A percentile compares a stretch with the other conserved stretches of the same genome.
Evolutionary conservation across 1,140 invertebrate species (phyloP).

Genomic region (Meloidogyne hapla): DNA sequence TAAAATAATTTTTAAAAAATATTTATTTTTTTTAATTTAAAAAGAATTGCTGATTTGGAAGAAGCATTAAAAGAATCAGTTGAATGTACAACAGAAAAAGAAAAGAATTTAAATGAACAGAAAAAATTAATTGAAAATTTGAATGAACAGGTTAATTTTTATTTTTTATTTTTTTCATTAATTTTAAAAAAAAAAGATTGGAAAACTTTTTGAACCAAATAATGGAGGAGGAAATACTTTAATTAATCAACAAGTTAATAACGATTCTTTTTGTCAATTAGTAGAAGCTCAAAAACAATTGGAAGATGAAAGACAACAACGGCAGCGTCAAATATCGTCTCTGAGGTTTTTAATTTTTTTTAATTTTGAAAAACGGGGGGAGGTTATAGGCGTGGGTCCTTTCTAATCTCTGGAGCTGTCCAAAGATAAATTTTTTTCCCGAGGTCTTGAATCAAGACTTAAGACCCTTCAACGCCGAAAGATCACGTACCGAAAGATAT

Average conservation of each 20-base stretch:
- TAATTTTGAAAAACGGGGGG: too few species aligned
- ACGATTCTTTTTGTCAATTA: too few species aligned
- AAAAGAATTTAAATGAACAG: constrained; percentile 45
- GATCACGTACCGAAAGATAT: too few species aligned
- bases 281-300: constrained; percentile 35
- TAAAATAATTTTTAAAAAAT: too few species aligned
- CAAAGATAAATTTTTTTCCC: too few species aligned
- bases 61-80: constrained; percentile 52
- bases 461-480: too few species aligned
- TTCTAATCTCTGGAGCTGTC: too few species aligned
- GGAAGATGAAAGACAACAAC: constrained; percentile 43
- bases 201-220: constrained; percentile 41
- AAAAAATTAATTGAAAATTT: constrained; percentile 44
- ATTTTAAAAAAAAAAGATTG: constrained; percentile 19
- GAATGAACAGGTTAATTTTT: constrained; percentile 32
- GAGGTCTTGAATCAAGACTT: too few species aligned
- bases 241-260: constrained; percentile 23
- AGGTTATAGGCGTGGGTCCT: too few species aligned
- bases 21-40: too few species aligned
- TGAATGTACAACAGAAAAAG: constrained; percentile 49
- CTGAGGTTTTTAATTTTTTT: not conserved
- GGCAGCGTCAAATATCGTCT: not conserved
- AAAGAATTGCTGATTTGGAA: constrained; percentile 48
- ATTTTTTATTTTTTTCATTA: not conserved
- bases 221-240: not conserved